A percentile compares a stretch with the other conserved stretches of the same genome.
These are phyloP conservation scores for Nomada flava DNA, from an alignment of 2,888 invertebrate genomes.

Conservation along the genomic window DNA sequence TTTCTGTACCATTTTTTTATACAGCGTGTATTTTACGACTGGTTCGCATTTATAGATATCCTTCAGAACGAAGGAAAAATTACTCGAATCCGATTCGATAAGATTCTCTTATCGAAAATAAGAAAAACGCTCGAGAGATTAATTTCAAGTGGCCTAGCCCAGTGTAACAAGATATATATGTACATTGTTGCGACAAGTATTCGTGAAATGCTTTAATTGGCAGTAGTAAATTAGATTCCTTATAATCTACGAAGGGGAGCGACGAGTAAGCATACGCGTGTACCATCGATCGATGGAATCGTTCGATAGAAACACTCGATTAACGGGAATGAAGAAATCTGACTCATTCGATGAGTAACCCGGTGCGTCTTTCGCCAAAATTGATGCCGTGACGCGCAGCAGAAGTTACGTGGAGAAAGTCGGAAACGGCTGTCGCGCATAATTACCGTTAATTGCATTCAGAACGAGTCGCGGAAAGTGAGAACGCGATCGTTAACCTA, in stretches of 20 bases:
- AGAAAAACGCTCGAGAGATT: constrained; percentile 11
- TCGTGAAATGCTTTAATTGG: constrained; percentile 25
- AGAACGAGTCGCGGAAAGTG: constrained; percentile 33
- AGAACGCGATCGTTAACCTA: constrained; percentile 33
- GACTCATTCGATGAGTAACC: constrained; percentile 66
- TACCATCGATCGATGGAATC: constrained; percentile 44
- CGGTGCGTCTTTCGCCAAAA: constrained; percentile 41
- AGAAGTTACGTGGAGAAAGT: constrained; percentile 20
- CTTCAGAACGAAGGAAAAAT: constrained; percentile 4
- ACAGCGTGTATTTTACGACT: too few relatives aligned
- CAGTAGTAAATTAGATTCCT: constrained; percentile 19
- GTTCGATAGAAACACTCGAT: constrained; percentile 58
- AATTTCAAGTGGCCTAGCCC: not conserved
- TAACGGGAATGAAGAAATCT: constrained; percentile 62
- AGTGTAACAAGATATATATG: constrained; percentile 1
- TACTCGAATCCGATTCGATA: not conserved
- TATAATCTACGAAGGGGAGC: not conserved
- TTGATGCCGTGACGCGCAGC: not conserved
- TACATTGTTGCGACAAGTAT: constrained; percentile 11
- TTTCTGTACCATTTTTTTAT: too few relatives aligned
- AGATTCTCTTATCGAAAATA: constrained; percentile 3
- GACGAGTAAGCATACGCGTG: constrained; percentile 1
- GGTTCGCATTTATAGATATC: not conserved
- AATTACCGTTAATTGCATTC: constrained; percentile 52
- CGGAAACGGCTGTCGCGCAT: constrained; percentile 22